Conservation (phyloP, 2,113 vertebrate species). For the Climacteris rufus region DNA sequence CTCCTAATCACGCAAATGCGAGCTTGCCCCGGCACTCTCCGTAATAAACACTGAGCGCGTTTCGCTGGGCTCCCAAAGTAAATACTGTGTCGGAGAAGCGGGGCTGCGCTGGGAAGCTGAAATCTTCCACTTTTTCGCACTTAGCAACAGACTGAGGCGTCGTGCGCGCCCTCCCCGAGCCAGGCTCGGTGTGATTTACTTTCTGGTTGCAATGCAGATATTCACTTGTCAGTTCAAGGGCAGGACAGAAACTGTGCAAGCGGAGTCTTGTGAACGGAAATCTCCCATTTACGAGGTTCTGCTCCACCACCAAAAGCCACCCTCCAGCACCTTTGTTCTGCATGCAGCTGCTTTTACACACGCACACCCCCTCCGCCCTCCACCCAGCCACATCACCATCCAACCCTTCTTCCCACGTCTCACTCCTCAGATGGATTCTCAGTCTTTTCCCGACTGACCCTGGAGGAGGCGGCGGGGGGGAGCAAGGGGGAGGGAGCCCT, state of each 20-base stretch:
- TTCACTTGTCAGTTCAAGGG: slow-evolving; percentile 81
- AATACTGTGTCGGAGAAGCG: not conserved
- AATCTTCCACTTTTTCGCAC: slow-evolving; percentile 48
- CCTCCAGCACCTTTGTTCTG: slow-evolving; percentile 54
- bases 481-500: not conserved
- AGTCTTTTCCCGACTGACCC: not conserved
- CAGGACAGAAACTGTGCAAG: slow-evolving; percentile 76
- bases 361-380: not conserved
- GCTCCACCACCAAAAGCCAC: slow-evolving; percentile 67
- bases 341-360: slow-evolving; percentile 33
- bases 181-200: slow-evolving; percentile 57
- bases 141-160: slow-evolving; percentile 42
- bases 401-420: slow-evolving; percentile 12
- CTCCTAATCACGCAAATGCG: slow-evolving; percentile 14
- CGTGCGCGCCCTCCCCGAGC: slow-evolving; percentile 1
- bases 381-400: not conserved
- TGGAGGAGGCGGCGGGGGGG: not conserved
- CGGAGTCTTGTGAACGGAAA: slow-evolving; percentile 73
- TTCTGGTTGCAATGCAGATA: slow-evolving; percentile 66
- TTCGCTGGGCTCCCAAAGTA: slow-evolving; percentile 25
- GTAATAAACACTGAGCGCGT: not conserved
- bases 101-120: not conserved
- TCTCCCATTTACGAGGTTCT: slow-evolving; percentile 72
- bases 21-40: not conserved
- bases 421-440: not conserved